Evolutionary conservation across 2,797 vertebrate species (phyloP).

Genomic region (Denticeps clupeoides): DNA sequence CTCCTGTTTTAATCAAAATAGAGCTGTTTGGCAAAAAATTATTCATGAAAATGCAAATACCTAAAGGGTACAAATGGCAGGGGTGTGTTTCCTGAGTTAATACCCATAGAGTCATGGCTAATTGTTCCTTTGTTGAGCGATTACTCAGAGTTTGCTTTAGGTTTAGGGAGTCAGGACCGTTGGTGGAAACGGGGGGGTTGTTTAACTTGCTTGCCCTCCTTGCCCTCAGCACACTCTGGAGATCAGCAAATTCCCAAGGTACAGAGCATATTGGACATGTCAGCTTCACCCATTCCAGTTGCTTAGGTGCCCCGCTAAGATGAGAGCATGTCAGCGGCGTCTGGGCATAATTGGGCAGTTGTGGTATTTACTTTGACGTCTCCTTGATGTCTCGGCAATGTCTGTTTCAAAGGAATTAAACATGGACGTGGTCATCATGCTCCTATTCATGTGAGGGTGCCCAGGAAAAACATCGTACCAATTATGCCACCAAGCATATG

Average conservation of each 20-base stretch:
- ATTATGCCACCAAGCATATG: slow-evolving; percentile 62
- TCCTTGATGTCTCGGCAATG: neutral
- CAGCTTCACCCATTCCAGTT: neutral
- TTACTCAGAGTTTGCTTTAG: slow-evolving; percentile 75
- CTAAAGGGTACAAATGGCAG: slow-evolving; percentile 40
- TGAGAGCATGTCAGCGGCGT: slow-evolving; percentile 7
- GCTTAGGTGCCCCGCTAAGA: neutral
- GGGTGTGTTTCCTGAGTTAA: slow-evolving; percentile 60
- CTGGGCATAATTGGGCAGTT: slow-evolving; percentile 6
- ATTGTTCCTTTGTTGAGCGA: slow-evolving; percentile 85
- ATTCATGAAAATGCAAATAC: slow-evolving; percentile 63
- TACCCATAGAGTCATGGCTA: slow-evolving; percentile 57
- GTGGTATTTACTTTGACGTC: neutral
- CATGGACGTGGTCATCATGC: neutral
- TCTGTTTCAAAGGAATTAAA: neutral
- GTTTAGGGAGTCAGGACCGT: slow-evolving; percentile 45
- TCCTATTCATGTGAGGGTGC: slow-evolving; percentile 31
- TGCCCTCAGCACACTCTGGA: slow-evolving; percentile 39
- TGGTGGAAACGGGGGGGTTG: slow-evolving; percentile 46
- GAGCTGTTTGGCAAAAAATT: slow-evolving; percentile 24
- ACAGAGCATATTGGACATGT: slow-evolving; percentile 46
- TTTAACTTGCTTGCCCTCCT: slow-evolving; percentile 50
- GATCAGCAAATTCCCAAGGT: slow-evolving; percentile 57
- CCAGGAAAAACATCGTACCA: slow-evolving; percentile 36
- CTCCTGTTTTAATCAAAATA: slow-evolving; percentile 28